A percentile compares a stretch with the other conserved stretches of the same genome.
These are phyloP conservation scores for Dallia pectoralis DNA, from an alignment of 2,797 vertebrate genomes.

Conservation along the genomic window DNA sequence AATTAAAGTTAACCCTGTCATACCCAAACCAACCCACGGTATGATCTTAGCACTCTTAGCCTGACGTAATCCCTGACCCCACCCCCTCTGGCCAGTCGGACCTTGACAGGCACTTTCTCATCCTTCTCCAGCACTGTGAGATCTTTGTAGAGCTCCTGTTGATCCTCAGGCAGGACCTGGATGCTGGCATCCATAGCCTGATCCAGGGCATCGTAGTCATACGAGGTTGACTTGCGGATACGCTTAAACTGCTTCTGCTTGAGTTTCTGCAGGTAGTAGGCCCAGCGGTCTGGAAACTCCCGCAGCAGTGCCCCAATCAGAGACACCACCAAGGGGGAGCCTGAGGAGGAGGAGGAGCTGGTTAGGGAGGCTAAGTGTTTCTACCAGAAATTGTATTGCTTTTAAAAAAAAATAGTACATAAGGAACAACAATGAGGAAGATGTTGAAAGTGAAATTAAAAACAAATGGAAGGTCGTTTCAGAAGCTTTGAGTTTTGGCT, in stretches of 20 bases:
- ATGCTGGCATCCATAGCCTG: slow-evolving; percentile 98
- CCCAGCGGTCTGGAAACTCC: slow-evolving; percentile 93
- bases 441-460: too few species aligned
- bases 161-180: slow-evolving; percentile 83
- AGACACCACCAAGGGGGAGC: slow-evolving; percentile 94
- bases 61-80: not conserved
- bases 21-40: too few species aligned
- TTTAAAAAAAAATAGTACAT: too few species aligned
- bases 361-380: not conserved
- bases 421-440: too few species aligned
- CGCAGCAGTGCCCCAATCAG: slow-evolving; percentile 91
- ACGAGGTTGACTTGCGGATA: slow-evolving; percentile 92
- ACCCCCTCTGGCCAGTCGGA: slow-evolving; percentile 46
- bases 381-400: not conserved
- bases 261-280: slow-evolving; percentile 90
- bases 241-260: slow-evolving; percentile 92
- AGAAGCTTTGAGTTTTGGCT: not conserved
- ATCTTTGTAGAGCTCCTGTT: slow-evolving; percentile 86
- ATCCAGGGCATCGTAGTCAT: slow-evolving; percentile 96
- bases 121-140: slow-evolving; percentile 91
- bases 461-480: too few species aligned
- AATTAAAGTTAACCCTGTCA: too few species aligned
- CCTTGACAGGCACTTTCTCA: slow-evolving; percentile 92
- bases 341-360: slow-evolving; percentile 57
- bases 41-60: too few species aligned